These are phyloP conservation scores for Piezodorus guildinii DNA, from an alignment of 1,140 invertebrate species.

Conservation along the genomic window DNA sequence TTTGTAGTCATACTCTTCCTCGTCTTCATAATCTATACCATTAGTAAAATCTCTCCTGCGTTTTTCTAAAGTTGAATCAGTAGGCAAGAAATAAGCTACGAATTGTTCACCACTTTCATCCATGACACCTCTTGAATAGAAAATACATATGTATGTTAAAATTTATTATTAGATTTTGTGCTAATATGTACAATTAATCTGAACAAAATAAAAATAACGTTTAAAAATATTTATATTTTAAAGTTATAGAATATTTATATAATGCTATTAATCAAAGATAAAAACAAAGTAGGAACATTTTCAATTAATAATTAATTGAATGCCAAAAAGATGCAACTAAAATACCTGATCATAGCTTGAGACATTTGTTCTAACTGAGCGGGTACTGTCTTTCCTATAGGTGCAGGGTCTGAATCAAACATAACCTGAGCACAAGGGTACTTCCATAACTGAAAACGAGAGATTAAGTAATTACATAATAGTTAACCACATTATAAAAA, in stretches of 20 bases:
- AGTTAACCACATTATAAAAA: too few relatives aligned
- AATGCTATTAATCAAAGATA: not conserved
- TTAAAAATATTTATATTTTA: too few relatives aligned
- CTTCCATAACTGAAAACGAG: constrained; percentile 67
- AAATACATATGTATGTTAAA: constrained; percentile 23
- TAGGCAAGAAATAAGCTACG: constrained; percentile 95
- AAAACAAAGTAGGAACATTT: too few relatives aligned
- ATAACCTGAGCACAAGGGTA: constrained; percentile 97
- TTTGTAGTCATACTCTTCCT: constrained; percentile 88
- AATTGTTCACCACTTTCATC: constrained; percentile 98
- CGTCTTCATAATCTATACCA: constrained; percentile 74
- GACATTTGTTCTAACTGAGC: constrained; percentile 94
- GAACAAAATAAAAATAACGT: not conserved
- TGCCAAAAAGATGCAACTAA: too few relatives aligned
- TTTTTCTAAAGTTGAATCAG: constrained; percentile 83
- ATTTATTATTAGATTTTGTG: too few relatives aligned
- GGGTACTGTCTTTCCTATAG: constrained; percentile 63
- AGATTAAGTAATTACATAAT: not conserved
- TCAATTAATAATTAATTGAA: too few relatives aligned
- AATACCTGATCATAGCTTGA: constrained; percentile 89
- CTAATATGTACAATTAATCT: too few relatives aligned
- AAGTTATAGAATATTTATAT: not conserved
- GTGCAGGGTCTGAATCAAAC: constrained; percentile 93
- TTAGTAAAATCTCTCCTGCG: constrained; percentile 66
- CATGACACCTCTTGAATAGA: constrained; percentile 73